phyloP scores from a whole-genome alignment of 1,140 invertebrate species.

The Nomia melanderi region DNA sequence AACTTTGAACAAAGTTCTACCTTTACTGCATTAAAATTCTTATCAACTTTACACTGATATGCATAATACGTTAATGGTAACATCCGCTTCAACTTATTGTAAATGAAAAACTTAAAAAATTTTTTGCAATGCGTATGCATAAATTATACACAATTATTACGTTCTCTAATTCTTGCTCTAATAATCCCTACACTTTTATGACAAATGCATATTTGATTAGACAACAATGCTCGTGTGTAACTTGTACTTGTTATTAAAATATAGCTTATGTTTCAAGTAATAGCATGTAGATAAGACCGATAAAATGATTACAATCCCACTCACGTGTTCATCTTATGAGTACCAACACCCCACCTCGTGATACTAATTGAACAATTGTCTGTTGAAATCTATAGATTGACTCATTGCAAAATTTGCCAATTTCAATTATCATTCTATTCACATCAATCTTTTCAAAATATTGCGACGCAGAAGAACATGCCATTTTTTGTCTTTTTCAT shows the following conservation, averaged over 20 bases:
- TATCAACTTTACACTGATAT: neutral
- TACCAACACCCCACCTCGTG: neutral
- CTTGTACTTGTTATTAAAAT: too few species aligned
- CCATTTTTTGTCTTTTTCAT: too few species aligned
- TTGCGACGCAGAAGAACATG: too few species aligned
- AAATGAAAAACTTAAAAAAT: neutral
- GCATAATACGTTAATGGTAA: neutral
- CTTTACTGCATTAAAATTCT: neutral
- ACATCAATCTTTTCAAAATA: too few species aligned
- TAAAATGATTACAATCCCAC: neutral
- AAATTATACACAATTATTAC: neutral
- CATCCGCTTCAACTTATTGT: neutral
- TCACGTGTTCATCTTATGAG: neutral
- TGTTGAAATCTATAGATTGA: neutral
- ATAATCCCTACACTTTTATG: neutral
- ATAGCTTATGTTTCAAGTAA: too few species aligned
- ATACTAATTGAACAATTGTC: neutral
- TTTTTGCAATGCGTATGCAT: neutral
- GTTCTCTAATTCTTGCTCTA: neutral
- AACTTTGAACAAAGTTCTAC: too few species aligned
- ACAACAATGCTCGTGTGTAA: too few species aligned
- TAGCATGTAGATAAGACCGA: neutral
- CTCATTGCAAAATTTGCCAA: too few species aligned
- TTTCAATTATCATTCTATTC: too few species aligned
- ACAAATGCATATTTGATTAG: neutral